Conservation (phyloP, 2,888 invertebrate species). For the Caenorhabditis virilis region DNA sequence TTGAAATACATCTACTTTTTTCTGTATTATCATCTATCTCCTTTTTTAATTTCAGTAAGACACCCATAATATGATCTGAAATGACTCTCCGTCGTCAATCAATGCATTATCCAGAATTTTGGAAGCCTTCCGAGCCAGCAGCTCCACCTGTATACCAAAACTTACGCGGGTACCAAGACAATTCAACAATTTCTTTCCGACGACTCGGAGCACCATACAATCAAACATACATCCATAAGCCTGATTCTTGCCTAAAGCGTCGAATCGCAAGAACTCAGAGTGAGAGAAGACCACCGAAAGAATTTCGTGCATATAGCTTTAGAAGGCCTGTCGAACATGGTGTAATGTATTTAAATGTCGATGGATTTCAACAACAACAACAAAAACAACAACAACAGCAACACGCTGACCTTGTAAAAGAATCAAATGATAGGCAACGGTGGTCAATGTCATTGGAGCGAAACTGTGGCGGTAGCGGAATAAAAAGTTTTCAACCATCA, state of each 20-base stretch:
- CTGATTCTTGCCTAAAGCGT: slow-evolving; percentile 44
- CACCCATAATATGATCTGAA: not conserved
- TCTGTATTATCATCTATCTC: too few species aligned
- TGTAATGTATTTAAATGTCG: slow-evolving; percentile 22
- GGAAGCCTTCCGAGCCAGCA: slow-evolving; percentile 26
- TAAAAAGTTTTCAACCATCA: too few species aligned
- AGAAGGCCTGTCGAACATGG: slow-evolving; percentile 1
- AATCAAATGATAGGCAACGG: slow-evolving; percentile 5
- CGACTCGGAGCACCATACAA: slow-evolving; percentile 20
- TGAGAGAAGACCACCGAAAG: slow-evolving; percentile 20
- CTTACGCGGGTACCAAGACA: slow-evolving; percentile 12
- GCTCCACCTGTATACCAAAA: slow-evolving; percentile 22
- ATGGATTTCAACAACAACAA: too few species aligned
- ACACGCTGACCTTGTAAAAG: slow-evolving; percentile 6
- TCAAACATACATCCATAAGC: slow-evolving; percentile 15
- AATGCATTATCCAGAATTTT: slow-evolving; percentile 23
- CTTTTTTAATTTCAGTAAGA: too few species aligned
- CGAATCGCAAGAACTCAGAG: slow-evolving; percentile 46
- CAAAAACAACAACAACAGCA: too few species aligned
- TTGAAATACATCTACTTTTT: not conserved
- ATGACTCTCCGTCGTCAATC: slow-evolving; percentile 32
- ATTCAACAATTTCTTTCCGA: slow-evolving; percentile 10
- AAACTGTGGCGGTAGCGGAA: too few species aligned
- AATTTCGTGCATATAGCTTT: not conserved
- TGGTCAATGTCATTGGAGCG: slow-evolving; percentile 31